A percentile compares a stretch with the other conserved stretches of the same genome.
Evolutionary conservation across 92 coral and sea anemone genomes (phyloP).

Genomic region (Epizoanthus ramosus): DNA sequence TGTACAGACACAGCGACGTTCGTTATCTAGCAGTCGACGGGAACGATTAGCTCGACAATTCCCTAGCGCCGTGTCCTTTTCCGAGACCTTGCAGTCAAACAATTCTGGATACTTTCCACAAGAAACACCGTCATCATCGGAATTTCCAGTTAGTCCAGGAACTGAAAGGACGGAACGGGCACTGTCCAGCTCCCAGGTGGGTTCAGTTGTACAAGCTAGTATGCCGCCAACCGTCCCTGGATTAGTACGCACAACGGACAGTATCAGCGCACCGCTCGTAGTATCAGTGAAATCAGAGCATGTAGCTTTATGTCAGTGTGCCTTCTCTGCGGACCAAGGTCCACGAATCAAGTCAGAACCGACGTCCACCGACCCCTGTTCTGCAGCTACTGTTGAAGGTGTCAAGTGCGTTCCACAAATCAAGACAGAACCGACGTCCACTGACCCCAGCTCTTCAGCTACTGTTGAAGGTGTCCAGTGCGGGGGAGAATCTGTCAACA

Average conservation of each 20-base stretch:
- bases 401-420: background rate
- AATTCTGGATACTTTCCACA: no score
- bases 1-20: background rate
- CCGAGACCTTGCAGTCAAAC: background rate
- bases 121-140: no score
- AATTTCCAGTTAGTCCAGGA: background rate
- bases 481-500: background rate
- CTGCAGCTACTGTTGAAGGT: background rate
- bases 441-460: background rate
- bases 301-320: background rate
- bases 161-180: background rate
- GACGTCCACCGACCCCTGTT: background rate
- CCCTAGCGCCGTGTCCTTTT: background rate
- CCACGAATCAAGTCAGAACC: background rate
- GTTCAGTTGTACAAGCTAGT: background rate
- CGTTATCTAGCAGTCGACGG: background rate
- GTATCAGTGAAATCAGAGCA: constrained; percentile 17
- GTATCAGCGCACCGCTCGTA: background rate
- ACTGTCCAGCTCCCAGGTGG: background rate
- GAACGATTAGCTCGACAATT: no score
- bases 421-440: background rate
- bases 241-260: background rate
- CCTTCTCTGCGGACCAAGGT: background rate
- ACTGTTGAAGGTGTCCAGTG: background rate
- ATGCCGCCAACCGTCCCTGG: background rate